Conservation (phyloP, 2,888 invertebrate genomes). For the Brassicogethes aeneus region DNA sequence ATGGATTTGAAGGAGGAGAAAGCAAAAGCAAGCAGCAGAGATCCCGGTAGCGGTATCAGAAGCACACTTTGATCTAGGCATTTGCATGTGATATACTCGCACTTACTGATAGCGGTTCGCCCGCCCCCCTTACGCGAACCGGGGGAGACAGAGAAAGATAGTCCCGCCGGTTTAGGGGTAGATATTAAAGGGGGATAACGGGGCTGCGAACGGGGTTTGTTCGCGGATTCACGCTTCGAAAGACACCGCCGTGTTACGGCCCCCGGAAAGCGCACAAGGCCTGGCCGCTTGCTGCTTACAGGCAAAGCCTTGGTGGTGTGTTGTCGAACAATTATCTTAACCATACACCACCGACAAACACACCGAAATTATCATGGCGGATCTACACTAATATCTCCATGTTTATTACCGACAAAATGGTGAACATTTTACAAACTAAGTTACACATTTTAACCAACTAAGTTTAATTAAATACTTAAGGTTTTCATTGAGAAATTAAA, state of each 20-base stretch:
- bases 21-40: conserved; percentile 3
- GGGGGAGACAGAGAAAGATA: neutral
- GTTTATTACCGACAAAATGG: too few species aligned
- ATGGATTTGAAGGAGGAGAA: neutral
- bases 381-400: too few species aligned
- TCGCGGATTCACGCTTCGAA: conserved; percentile 33
- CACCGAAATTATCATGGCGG: neutral
- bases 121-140: neutral
- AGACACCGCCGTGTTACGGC: conserved; percentile 3
- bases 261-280: neutral
- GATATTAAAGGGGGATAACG: conserved; percentile 4
- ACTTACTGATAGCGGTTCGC: conserved; percentile 9
- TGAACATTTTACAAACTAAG: too few species aligned
- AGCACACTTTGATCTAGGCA: conserved; percentile 28
- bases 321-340: neutral
- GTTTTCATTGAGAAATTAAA: too few species aligned
- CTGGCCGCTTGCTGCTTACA: neutral
- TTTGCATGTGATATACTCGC: conserved; percentile 31
- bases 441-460: too few species aligned
- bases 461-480: too few species aligned
- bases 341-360: neutral
- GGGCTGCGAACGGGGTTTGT: conserved; percentile 21
- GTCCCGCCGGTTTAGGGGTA: neutral
- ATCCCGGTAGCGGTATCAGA: conserved; percentile 6
- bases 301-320: conserved; percentile 4